A percentile compares a stretch with the other conserved stretches of the same genome.
Evolutionary conservation across 2,113 vertebrate genomes (phyloP).

Genomic region (Oreochromis aureus): DNA sequence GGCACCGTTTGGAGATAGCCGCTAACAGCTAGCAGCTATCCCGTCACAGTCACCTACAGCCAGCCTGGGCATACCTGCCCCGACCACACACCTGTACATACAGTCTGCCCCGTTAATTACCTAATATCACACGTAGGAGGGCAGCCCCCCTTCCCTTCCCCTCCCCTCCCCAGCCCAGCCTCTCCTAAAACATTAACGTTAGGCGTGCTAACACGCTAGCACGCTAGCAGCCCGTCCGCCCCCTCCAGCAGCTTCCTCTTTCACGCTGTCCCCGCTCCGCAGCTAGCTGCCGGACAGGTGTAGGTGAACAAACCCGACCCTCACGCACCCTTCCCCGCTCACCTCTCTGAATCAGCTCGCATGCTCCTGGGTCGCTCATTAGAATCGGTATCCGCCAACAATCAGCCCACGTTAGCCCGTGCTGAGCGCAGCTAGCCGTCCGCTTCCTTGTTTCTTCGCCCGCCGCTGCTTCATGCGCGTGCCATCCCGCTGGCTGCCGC

Average conservation of each 20-base stretch:
- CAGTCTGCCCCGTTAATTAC: not conserved
- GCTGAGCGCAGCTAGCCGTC: constrained; percentile 35
- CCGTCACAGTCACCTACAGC: not conserved
- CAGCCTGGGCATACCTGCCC: not conserved
- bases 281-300: not conserved
- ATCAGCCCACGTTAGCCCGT: constrained; percentile 53
- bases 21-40: constrained; percentile 4
- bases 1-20: not conserved
- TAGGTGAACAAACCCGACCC: not conserved
- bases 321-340: constrained; percentile 1
- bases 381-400: constrained; percentile 60
- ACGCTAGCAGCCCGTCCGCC: constrained; percentile 10
- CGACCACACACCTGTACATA: not conserved
- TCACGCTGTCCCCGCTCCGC: not conserved
- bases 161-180: not conserved
- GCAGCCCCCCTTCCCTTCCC: not conserved
- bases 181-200: not conserved
- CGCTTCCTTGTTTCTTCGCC: constrained; percentile 67
- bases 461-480: constrained; percentile 21
- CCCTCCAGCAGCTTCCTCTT: constrained; percentile 22
- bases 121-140: not conserved
- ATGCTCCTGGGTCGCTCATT: constrained; percentile 73
- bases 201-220: constrained; percentile 30
- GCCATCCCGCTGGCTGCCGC: not conserved
- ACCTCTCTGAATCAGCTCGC: constrained; percentile 71